Evolutionary conservation across 1,140 invertebrate genomes (phyloP).

Genomic region (Bathynomus jamesi): DNA sequence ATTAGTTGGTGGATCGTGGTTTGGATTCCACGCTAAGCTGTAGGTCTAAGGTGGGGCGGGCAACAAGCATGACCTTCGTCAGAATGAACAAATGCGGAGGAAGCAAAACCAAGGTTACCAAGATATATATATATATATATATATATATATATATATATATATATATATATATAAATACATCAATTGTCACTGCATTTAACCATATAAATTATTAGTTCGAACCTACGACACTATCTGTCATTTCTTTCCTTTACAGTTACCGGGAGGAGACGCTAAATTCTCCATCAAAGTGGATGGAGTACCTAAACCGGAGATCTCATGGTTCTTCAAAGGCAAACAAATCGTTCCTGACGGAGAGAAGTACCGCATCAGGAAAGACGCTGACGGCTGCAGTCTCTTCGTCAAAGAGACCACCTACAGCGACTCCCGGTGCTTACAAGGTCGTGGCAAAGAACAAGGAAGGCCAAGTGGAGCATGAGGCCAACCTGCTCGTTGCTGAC

Average conservation of each 20-base stretch:
- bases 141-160: conserved; percentile 2
- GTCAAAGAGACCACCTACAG: conserved; percentile 57
- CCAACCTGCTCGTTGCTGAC: conserved; percentile 64
- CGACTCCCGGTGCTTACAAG: conserved; percentile 66
- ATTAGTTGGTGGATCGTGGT: no score
- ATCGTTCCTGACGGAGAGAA: conserved; percentile 57
- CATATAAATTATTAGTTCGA: no score
- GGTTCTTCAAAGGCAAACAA: conserved; percentile 68
- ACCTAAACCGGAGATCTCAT: conserved; percentile 74
- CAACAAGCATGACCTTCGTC: no score
- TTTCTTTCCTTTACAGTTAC: no score
- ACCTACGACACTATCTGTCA: no score
- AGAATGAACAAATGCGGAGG: no score
- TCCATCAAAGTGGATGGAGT: conserved; percentile 71
- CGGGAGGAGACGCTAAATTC: conserved; percentile 69
- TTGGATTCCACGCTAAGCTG: no score
- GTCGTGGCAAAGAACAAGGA: conserved; percentile 70
- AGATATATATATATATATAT: background rate
- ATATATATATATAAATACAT: background rate
- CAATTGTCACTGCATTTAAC: no score
- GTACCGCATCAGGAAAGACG: conserved; percentile 67
- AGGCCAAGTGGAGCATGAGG: conserved; percentile 66
- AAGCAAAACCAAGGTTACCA: no score
- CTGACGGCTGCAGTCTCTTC: conserved; percentile 65
- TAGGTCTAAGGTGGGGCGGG: no score